Evolutionary conservation across 2,113 vertebrate genomes (phyloP).

Genomic region (Odontophorus gujanensis): DNA sequence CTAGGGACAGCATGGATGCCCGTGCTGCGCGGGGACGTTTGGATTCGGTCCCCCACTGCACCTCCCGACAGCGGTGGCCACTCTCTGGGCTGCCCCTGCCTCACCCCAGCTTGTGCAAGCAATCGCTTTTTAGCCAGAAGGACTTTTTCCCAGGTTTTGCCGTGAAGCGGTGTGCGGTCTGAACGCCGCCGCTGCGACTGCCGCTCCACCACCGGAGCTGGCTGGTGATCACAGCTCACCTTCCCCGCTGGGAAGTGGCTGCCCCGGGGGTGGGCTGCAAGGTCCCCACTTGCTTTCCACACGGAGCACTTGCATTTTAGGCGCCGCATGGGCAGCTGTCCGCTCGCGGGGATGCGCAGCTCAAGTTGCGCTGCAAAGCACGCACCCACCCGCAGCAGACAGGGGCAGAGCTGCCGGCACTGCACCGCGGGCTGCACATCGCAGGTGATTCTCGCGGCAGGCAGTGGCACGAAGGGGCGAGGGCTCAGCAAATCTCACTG

Average conservation of each 20-base stretch:
- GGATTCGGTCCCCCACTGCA: background rate
- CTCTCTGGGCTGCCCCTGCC: background rate
- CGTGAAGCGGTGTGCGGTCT: background rate
- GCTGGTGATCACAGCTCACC: rapidly evolving
- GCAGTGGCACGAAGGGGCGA: background rate
- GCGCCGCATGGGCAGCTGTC: background rate
- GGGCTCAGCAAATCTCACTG: background rate
- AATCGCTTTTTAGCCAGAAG: background rate
- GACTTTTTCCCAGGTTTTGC: slow-evolving; percentile 11
- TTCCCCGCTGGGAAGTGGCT: background rate
- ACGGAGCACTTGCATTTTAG: rapidly evolving
- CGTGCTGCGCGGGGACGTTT: background rate
- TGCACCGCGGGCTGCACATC: background rate
- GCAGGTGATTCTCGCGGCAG: background rate
- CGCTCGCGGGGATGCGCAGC: background rate
- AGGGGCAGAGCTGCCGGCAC: background rate
- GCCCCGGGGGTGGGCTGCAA: background rate
- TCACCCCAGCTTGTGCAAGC: background rate
- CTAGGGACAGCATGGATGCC: background rate
- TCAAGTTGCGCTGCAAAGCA: background rate
- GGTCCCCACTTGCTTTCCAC: rapidly evolving
- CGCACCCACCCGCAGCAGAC: rapidly evolving
- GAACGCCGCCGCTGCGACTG: background rate
- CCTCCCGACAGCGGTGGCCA: background rate
- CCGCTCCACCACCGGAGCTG: background rate